These are phyloP conservation scores for Actenoides hombroni DNA, from an alignment of 2,113 vertebrate species.

Conservation along the genomic window DNA sequence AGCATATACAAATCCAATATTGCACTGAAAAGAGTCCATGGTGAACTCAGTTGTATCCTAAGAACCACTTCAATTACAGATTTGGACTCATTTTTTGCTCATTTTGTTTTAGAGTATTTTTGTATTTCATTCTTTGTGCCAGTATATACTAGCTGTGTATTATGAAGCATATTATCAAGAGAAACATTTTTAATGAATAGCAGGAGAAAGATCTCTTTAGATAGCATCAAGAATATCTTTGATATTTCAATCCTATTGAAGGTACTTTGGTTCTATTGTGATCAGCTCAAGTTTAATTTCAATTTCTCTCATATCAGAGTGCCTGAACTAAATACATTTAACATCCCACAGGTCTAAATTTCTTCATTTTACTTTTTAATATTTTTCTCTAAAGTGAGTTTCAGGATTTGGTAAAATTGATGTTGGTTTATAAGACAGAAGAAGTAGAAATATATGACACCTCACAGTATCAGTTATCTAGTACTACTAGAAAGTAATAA, in stretches of 20 bases:
- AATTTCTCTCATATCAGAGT: neutral
- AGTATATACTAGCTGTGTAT: neutral
- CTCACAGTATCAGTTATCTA: neutral
- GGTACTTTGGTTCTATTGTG: neutral
- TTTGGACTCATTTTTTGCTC: neutral
- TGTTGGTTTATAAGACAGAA: neutral
- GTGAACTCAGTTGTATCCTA: neutral
- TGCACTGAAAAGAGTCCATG: neutral
- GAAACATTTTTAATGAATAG: neutral
- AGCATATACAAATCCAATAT: neutral
- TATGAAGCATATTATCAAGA: neutral
- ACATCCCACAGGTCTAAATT: neutral
- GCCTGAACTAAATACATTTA: neutral
- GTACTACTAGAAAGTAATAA: constrained; percentile 23
- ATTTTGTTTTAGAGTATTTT: neutral
- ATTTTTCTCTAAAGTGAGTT: neutral
- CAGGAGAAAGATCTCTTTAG: neutral
- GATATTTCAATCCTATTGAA: neutral
- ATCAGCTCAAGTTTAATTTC: neutral
- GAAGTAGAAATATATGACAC: neutral
- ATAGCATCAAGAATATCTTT: neutral
- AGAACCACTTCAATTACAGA: neutral
- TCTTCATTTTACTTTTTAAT: neutral
- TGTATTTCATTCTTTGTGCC: neutral
- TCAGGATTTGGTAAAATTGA: neutral